These are phyloP conservation scores for Leucophenga montana DNA, from an alignment of 2,888 invertebrate species.

Conservation along the genomic window DNA sequence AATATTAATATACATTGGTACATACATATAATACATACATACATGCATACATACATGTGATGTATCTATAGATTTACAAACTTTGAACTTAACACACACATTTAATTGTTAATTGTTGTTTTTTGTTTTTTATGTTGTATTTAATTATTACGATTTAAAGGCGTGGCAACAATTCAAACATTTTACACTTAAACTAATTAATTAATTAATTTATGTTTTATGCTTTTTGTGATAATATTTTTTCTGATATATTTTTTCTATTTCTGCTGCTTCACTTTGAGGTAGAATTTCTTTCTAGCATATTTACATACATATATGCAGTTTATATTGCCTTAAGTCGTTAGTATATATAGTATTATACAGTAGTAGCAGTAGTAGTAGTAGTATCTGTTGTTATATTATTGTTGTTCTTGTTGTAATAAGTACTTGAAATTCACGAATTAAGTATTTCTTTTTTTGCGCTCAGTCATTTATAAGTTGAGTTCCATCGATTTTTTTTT, in stretches of 20 bases:
- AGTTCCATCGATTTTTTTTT: constrained; percentile 29
- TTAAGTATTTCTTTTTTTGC: not conserved
- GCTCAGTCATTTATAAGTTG: constrained; percentile 31
- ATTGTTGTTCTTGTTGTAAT: not conserved
- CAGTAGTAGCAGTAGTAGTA: no score
- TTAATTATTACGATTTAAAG: not conserved
- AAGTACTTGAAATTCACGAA: constrained; percentile 6
- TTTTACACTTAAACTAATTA: constrained; percentile 11
- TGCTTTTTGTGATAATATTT: not conserved
- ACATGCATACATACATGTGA: not conserved
- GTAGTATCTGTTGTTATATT: no score
- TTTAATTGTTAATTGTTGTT: no score
- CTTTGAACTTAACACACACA: not conserved
- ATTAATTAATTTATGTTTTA: not conserved
- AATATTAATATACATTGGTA: not conserved
- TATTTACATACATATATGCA: no score
- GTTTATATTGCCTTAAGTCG: no score
- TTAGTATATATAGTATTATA: no score
- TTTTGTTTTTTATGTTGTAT: not conserved
- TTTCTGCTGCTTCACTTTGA: constrained; percentile 9
- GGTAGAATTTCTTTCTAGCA: not conserved
- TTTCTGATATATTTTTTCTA: not conserved
- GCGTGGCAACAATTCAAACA: not conserved
- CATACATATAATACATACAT: not conserved
- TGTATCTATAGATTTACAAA: not conserved